Conservation (phyloP, 2,888 invertebrate genomes). For the Chloroclystis v-ata region DNA sequence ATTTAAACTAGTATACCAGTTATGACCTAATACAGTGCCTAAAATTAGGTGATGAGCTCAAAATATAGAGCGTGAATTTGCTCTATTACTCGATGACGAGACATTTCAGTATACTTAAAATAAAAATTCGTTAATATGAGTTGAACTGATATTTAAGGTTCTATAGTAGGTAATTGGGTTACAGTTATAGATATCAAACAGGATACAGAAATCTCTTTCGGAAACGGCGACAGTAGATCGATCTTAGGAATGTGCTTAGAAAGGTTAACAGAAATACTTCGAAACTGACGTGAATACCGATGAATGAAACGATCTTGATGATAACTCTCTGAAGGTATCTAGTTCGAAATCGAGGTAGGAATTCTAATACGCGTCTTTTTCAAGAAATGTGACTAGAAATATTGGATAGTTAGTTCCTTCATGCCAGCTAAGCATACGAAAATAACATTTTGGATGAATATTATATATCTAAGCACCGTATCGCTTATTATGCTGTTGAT, state of each 20-base stretch:
- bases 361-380: slow-evolving; percentile 17
- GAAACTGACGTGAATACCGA: slow-evolving; percentile 28
- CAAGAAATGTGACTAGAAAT: not conserved
- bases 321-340: slow-evolving; percentile 25
- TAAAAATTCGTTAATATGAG: no score
- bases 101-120: no score
- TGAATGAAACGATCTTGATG: slow-evolving; percentile 28
- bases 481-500: not conserved
- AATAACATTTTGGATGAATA: no score
- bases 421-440: not conserved
- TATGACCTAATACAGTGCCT: slow-evolving; percentile 45
- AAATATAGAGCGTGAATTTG: slow-evolving; percentile 26
- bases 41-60: slow-evolving; percentile 35
- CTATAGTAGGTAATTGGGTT: no score
- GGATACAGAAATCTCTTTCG: slow-evolving; percentile 16
- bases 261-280: slow-evolving; percentile 26
- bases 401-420: not conserved
- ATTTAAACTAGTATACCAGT: slow-evolving; percentile 42
- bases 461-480: no score
- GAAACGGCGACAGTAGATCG: slow-evolving; percentile 21
- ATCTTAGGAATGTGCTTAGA: slow-evolving; percentile 27
- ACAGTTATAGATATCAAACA: slow-evolving; percentile 17
- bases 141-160: no score
- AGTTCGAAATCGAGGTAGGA: slow-evolving; percentile 23
- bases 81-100: no score